phyloP scores from a whole-genome alignment of 2,888 invertebrate species.

The Pristionchus mayeri region DNA sequence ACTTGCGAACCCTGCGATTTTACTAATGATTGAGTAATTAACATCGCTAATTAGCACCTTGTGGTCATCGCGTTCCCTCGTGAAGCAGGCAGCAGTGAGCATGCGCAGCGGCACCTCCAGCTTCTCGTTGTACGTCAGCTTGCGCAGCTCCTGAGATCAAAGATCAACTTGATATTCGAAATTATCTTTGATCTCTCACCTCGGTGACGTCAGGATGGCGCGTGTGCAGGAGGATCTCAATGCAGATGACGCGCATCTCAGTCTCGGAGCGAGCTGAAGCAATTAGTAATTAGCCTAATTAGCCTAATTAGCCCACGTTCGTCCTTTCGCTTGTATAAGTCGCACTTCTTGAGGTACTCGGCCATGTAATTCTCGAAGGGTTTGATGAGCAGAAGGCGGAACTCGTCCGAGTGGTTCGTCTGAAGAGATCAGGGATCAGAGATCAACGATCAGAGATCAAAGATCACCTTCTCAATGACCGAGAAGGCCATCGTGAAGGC shows the following conservation, averaged over 20 bases:
- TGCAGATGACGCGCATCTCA: slow-evolving; percentile 20
- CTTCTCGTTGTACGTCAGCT: slow-evolving; percentile 25
- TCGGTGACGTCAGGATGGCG: neutral
- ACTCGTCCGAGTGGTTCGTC: neutral
- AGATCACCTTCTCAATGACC: neutral
- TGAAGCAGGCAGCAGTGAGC: neutral
- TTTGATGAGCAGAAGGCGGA: neutral
- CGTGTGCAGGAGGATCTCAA: neutral
- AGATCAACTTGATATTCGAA: neutral
- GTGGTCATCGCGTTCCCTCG: slow-evolving; percentile 4
- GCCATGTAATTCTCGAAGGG: slow-evolving; percentile 4
- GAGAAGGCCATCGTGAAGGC: neutral
- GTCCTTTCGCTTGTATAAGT: neutral
- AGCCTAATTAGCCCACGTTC: neutral
- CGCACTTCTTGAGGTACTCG: slow-evolving; percentile 19
- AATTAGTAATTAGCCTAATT: no score
- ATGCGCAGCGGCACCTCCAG: slow-evolving; percentile 14
- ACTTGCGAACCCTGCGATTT: neutral
- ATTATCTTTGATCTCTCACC: neutral
- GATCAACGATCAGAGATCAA: neutral
- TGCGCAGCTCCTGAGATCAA: neutral
- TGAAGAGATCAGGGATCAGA: neutral
- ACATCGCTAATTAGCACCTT: neutral
- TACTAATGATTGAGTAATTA: no score
- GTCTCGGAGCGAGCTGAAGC: neutral